Evolutionary conservation across 2,888 invertebrate species (phyloP).

Genomic region (Lasioglossum oenotherae): DNA sequence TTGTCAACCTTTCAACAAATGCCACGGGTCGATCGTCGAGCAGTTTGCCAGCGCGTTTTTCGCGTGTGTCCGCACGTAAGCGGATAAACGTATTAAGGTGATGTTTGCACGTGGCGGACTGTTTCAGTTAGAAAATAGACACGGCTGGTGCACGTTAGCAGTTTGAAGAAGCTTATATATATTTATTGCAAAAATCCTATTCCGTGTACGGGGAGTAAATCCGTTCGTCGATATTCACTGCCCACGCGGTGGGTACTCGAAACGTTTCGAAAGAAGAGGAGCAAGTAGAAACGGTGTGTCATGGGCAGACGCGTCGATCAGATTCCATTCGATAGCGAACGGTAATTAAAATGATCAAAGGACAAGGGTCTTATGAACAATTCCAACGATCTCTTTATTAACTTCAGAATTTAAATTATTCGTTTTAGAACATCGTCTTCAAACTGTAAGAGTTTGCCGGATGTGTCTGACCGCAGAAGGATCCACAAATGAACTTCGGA

Average conservation of each 20-base stretch:
- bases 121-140: conserved; percentile 7
- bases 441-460: not conserved
- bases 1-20: not conserved
- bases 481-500: not conserved
- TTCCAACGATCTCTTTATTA: not conserved
- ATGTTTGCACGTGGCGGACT: not conserved
- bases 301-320: not conserved
- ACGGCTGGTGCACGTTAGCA: not conserved
- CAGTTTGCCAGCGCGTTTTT: not conserved
- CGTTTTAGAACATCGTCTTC: not conserved
- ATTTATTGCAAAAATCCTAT: not conserved
- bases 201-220: not conserved
- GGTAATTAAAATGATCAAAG: not conserved
- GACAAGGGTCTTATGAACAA: not conserved
- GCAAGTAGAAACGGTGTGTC: not conserved
- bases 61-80: conserved; percentile 19
- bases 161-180: not conserved
- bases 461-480: not conserved
- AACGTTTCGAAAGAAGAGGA: not conserved
- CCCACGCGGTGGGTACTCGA: not conserved
- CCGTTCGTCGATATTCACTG: not conserved
- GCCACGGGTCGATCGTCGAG: not conserved
- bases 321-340: not conserved
- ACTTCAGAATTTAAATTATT: not conserved
- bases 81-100: conserved; percentile 35